Conservation (phyloP, 1,140 invertebrate species). For the Gonatopus flavifemur region DNA sequence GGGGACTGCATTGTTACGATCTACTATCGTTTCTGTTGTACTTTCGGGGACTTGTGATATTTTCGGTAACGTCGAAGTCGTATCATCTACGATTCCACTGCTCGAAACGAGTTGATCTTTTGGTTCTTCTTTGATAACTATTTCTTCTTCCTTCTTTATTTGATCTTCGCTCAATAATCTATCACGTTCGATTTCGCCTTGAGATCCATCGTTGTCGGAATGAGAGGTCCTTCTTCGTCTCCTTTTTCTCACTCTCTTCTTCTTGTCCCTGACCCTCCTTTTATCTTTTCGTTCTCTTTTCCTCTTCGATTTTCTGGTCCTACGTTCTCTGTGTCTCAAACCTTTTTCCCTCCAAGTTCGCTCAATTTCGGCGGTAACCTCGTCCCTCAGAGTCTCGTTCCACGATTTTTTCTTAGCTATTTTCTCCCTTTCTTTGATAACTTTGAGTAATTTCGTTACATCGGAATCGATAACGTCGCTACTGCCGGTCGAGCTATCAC, state of each 20-base stretch:
- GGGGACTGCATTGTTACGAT: neutral
- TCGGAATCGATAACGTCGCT: constrained; percentile 20
- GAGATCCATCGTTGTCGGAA: constrained; percentile 2
- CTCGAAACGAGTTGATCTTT: constrained; percentile 1
- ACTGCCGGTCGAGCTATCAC: constrained; percentile 10
- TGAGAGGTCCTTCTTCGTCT: constrained; percentile 6
- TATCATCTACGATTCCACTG: neutral
- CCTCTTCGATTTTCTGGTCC: constrained; percentile 35
- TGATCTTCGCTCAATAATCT: constrained; percentile 39
- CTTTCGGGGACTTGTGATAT: neutral
- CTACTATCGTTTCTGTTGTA: neutral
- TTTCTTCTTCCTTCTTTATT: constrained; percentile 47
- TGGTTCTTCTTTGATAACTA: constrained; percentile 35
- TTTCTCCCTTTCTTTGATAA: constrained; percentile 54
- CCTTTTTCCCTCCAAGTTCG: constrained; percentile 43
- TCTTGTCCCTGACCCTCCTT: constrained; percentile 24
- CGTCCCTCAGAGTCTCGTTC: constrained; percentile 53
- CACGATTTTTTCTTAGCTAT: constrained; percentile 48
- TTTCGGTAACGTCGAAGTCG: neutral
- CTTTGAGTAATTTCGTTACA: constrained; percentile 46
- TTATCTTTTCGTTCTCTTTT: constrained; percentile 35
- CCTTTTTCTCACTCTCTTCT: constrained; percentile 27
- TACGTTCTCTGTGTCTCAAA: constrained; percentile 33
- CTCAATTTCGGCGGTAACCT: constrained; percentile 52
- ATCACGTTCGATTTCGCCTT: neutral